phyloP scores from a whole-genome alignment of 2,797 vertebrate species.

The Passerculus sandwichensis region DNA sequence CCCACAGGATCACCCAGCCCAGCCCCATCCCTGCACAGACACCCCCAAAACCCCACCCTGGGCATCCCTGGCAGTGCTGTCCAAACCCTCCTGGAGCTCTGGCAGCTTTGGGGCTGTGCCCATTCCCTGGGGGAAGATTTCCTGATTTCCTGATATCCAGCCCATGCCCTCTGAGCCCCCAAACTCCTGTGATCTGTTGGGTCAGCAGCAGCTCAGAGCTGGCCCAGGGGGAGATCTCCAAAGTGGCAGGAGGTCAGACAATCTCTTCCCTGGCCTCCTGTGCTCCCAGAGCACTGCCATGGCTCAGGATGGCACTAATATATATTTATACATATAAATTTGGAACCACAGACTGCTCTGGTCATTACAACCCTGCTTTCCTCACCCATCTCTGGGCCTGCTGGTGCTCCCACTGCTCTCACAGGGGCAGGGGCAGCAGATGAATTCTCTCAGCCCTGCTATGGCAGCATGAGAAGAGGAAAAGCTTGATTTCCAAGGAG shows the following conservation, averaged over 20 bases:
- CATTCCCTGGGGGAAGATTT: no score
- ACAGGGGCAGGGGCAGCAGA: background rate
- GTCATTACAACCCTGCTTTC: background rate
- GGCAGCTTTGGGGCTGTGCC: no score
- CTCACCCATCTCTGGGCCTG: fast-evolving
- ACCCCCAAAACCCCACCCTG: background rate
- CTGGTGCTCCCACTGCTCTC: background rate
- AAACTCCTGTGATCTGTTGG: fast-evolving
- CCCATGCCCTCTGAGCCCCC: background rate
- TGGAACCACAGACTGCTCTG: background rate
- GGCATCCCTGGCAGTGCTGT: fast-evolving
- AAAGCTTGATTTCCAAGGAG: background rate
- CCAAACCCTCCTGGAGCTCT: background rate
- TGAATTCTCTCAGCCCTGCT: background rate
- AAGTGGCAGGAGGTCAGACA: background rate
- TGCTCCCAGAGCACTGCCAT: background rate
- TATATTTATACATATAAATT: background rate
- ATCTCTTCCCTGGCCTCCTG: background rate
- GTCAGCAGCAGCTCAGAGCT: background rate
- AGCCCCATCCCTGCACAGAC: background rate
- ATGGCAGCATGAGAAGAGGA: background rate
- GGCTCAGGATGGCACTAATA: background rate
- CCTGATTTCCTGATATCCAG: background rate
- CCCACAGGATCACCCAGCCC: background rate
- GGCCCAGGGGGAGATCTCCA: background rate